A percentile compares a stretch with the other conserved stretches of the same genome.
phyloP scores from a whole-genome alignment of 2,888 invertebrate genomes.

The Copidosoma aretas region DNA sequence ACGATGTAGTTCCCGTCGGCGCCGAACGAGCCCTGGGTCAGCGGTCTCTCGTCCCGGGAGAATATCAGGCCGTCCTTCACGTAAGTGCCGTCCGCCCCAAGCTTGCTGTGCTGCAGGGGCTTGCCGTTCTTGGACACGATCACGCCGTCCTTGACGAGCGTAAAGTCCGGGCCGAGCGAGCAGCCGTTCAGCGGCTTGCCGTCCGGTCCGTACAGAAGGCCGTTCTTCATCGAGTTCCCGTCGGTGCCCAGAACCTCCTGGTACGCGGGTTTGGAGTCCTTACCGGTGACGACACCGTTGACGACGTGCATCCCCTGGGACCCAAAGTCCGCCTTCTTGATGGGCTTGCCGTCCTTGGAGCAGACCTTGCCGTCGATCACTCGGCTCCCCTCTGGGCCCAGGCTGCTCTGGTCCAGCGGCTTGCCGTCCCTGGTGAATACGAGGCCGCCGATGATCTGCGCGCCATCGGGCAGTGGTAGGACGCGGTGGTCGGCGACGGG shows the following conservation, averaged over 20 bases:
- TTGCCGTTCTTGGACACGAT: conserved; percentile 56
- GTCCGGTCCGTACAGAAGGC: conserved; percentile 50
- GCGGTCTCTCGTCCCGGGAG: conserved; percentile 51
- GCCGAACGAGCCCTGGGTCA: conserved; percentile 54
- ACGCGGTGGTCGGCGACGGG: conserved; percentile 50
- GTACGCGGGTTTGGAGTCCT: conserved; percentile 53
- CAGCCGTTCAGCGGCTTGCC: conserved; percentile 49
- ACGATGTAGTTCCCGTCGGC: conserved; percentile 56
- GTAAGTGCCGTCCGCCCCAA: conserved; percentile 54
- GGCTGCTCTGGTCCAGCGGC: conserved; percentile 52
- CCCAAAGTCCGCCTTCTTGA: conserved; percentile 58
- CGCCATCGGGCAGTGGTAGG: conserved; percentile 55
- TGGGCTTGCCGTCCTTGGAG: conserved; percentile 52
- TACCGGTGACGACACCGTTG: conserved; percentile 52
- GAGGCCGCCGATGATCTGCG: conserved; percentile 53
- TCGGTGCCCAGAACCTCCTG: conserved; percentile 50
- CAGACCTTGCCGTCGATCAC: conserved; percentile 53
- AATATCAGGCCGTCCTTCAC: conserved; percentile 58
- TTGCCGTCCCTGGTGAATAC: conserved; percentile 57
- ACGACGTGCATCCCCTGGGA: conserved; percentile 52
- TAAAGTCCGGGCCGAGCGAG: conserved; percentile 51
- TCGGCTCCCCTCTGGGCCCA: conserved; percentile 53
- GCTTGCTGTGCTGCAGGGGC: conserved; percentile 49
- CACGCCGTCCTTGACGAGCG: conserved; percentile 56
- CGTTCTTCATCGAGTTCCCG: conserved; percentile 52